These are phyloP conservation scores for Siniperca obscura DNA, from an alignment of 2,797 vertebrate species.

Conservation along the genomic window DNA sequence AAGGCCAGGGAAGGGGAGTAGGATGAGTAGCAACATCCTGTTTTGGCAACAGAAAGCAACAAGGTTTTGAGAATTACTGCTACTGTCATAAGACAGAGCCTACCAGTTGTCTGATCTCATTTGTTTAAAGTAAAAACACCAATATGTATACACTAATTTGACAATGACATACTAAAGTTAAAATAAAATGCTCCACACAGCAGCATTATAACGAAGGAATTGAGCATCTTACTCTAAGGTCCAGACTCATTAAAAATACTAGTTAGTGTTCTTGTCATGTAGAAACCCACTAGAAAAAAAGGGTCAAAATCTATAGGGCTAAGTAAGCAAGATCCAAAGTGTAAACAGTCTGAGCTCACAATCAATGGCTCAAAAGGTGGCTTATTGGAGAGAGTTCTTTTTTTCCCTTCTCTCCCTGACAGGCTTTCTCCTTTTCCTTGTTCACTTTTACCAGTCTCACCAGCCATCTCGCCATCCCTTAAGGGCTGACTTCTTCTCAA, in stretches of 20 bases:
- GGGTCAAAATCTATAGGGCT: slow-evolving; percentile 3
- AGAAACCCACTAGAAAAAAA: neutral
- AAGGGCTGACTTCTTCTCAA: slow-evolving; percentile 59
- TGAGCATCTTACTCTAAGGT: neutral
- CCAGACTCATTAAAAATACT: neutral
- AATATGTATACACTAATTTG: neutral
- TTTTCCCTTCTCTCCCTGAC: neutral
- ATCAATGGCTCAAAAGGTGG: slow-evolving; percentile 54
- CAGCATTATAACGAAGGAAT: neutral
- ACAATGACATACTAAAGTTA: neutral
- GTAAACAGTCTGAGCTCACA: slow-evolving; percentile 45
- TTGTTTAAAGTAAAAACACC: neutral
- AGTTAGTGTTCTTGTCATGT: slow-evolving; percentile 21
- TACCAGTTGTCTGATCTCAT: too few species aligned
- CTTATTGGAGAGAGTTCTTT: slow-evolving; percentile 17
- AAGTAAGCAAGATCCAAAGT: slow-evolving; percentile 28
- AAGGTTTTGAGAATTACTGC: neutral
- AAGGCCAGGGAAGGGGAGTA: too few species aligned
- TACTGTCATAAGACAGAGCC: too few species aligned
- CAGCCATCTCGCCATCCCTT: slow-evolving; percentile 44
- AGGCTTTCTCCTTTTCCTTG: slow-evolving; percentile 21
- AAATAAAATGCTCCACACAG: neutral
- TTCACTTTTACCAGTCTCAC: slow-evolving; percentile 37
- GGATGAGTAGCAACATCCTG: neutral
- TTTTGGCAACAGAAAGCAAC: too few species aligned